Base-by-base conservation (phyloP, 1,140 invertebrate species). In the Drosophila tani region DNA sequence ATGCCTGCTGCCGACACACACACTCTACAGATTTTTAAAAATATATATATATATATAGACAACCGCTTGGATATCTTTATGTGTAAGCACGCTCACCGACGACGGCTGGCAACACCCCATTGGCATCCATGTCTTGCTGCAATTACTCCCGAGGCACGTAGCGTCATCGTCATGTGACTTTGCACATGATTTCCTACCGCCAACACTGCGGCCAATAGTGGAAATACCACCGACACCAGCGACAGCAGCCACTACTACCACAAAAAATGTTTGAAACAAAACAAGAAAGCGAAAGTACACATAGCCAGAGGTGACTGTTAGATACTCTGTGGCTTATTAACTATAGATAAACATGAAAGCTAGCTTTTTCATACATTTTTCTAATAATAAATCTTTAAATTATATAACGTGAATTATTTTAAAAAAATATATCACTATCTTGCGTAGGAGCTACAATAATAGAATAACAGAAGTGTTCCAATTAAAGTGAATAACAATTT, bases 171-270 rank as follows among this genome's bases (percentile, higher is more conserved):
- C 84, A 90, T 90, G 75, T 90, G 84, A 88, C 84, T 88, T 90
- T 84, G 84, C 81, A 81, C 85, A 90, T 88, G 84, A 88, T 88
- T 88, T 88, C 84, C 84, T 87, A 87, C 81, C 84, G 88, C 81
- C 73, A 88, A 79, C 77, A 88, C 84, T 12, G 32, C 15, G 29
- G 27, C 43, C 47, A 50, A 45, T 45, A 56, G 29, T 45, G 38
- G 75, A 24, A 50, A 55, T 41, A 63, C 29, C 55, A 59, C 53
- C 58, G 46, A 24, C 66, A 55, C 43, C 59, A 69, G 17, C 49
- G 38, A 53, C 81, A 83, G 77, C 75, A 71, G 81, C 67, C 73
- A 77, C 55, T 58, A 63, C 43, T 29, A 51, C 50, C 21, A 56
- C 32, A 15, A 40, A 17, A 40, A 62, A 47, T 60, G 56, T 71